phyloP scores from a whole-genome alignment of 1,140 invertebrate genomes.

The Spodoptera litura region DNA sequence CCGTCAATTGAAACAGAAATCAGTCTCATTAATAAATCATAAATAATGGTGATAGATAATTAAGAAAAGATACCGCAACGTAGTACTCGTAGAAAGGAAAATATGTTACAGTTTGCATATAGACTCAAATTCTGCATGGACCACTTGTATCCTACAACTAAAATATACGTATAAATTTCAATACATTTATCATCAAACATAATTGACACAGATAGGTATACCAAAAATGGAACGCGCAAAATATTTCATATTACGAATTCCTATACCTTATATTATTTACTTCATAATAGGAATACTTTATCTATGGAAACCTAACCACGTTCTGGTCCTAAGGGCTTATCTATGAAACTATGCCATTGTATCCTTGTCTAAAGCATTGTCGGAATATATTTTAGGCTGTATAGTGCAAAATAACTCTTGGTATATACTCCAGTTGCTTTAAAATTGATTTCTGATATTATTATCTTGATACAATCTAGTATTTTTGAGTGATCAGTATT shows the following conservation, averaged over 20 bases:
- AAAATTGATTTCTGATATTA: constrained; percentile 17
- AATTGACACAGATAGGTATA: background rate
- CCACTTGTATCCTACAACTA: too few species aligned
- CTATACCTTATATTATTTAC: background rate
- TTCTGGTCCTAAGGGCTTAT: constrained; percentile 7
- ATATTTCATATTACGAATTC: constrained; percentile 8
- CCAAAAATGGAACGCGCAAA: constrained; percentile 2
- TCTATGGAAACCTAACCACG: background rate
- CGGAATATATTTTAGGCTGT: constrained; percentile 12
- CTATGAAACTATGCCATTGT: constrained; percentile 24
- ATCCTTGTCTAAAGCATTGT: background rate
- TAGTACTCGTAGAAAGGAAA: too few species aligned
- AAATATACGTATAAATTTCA: too few species aligned
- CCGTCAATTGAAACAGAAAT: too few species aligned
- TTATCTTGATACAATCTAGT: background rate
- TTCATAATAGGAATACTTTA: too few species aligned
- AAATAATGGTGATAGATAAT: too few species aligned
- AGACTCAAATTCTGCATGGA: too few species aligned
- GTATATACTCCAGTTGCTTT: constrained; percentile 9
- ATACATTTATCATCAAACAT: constrained; percentile 2
- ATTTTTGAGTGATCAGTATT: background rate
- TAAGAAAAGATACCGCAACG: too few species aligned
- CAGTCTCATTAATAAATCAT: too few species aligned
- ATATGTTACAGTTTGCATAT: too few species aligned
- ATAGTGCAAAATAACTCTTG: constrained; percentile 19